phyloP scores from a whole-genome alignment of 2,797 vertebrate species.

The Helarctos malayanus region DNA sequence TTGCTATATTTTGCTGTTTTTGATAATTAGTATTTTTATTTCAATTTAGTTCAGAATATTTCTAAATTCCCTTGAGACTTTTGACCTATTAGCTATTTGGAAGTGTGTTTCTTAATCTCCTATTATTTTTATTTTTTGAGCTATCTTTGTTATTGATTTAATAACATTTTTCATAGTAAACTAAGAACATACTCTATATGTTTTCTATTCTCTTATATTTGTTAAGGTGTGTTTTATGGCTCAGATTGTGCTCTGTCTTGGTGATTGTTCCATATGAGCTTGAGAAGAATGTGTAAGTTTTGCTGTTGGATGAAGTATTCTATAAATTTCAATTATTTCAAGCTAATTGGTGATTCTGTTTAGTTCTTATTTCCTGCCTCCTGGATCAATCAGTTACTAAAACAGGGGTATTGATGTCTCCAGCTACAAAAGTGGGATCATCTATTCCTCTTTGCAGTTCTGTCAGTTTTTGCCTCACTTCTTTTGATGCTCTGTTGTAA shows the following conservation, averaged over 20 bases:
- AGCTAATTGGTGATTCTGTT: background rate
- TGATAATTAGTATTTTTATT: background rate
- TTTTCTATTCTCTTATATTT: background rate
- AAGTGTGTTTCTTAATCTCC: background rate
- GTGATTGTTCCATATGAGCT: background rate
- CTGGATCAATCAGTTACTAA: background rate
- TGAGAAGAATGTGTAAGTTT: background rate
- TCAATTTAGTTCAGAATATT: background rate
- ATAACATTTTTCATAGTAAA: background rate
- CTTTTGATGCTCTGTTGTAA: background rate
- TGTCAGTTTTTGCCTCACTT: background rate
- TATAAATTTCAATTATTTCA: background rate
- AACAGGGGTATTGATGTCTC: background rate
- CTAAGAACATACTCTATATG: background rate
- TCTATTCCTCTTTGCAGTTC: background rate
- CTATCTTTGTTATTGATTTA: background rate
- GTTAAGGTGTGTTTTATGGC: background rate
- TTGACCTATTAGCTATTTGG: background rate
- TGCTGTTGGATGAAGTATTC: background rate
- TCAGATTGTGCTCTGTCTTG: background rate
- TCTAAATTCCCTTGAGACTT: background rate
- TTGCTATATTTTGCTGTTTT: background rate
- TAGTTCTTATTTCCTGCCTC: background rate
- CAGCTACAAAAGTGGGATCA: background rate
- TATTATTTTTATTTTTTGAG: background rate